Conservation (phyloP, 2,888 invertebrate species). For the Anorthoa munda region DNA sequence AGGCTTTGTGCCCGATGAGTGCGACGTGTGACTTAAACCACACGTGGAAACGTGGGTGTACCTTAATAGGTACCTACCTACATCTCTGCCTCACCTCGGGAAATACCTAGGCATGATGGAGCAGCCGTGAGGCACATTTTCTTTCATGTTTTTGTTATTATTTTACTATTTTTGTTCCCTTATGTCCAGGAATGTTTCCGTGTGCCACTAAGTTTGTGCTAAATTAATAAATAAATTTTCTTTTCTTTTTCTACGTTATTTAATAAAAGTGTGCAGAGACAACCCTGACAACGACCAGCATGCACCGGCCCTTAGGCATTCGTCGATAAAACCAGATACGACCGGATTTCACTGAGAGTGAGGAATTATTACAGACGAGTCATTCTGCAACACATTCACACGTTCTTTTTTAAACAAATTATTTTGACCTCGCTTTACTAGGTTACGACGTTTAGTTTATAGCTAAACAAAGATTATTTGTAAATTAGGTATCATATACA, state of each 20-base stretch:
- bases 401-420: constrained; percentile 23
- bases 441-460: constrained; percentile 36
- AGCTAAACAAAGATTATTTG: constrained; percentile 6
- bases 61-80: too few species aligned
- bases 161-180: too few species aligned
- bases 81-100: too few species aligned
- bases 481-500: not conserved
- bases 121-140: too few species aligned
- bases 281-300: constrained; percentile 34
- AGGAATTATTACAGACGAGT: constrained; percentile 53
- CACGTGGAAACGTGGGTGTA: too few species aligned
- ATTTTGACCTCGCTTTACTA: constrained; percentile 30
- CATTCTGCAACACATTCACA: constrained; percentile 55
- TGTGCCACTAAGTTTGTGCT: too few species aligned
- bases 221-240: too few species aligned
- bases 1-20: too few species aligned
- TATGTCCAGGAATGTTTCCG: too few species aligned
- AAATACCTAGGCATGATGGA: too few species aligned
- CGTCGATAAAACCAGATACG: constrained; percentile 65
- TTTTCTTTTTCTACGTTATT: not conserved
- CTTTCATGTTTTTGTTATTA: too few species aligned
- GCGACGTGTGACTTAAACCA: too few species aligned
- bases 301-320: constrained; percentile 57
- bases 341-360: constrained; percentile 68
- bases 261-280: constrained; percentile 6